A percentile compares a stretch with the other conserved stretches of the same genome.
These are phyloP conservation scores for Thamnophis sirtalis DNA, from an alignment of 2,113 vertebrate species.

Conservation along the genomic window DNA sequence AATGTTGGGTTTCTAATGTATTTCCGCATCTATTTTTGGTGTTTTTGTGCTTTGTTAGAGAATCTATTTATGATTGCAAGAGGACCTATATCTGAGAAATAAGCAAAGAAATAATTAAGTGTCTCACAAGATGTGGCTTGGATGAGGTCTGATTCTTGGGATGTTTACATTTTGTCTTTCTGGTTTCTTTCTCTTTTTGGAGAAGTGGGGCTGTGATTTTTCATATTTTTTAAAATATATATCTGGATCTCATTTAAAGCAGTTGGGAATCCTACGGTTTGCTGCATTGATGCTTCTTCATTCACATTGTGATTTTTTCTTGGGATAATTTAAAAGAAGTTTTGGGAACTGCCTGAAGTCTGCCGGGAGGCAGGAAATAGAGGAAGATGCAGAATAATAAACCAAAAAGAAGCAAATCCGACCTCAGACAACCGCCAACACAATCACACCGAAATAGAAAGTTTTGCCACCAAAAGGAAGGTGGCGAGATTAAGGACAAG, in stretches of 20 bases:
- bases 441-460: neutral
- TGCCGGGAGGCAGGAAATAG: neutral
- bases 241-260: too few species aligned
- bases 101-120: neutral
- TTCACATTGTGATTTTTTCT: neutral
- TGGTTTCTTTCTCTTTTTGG: too few species aligned
- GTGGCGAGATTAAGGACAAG: neutral
- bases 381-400: neutral
- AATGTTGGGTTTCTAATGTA: neutral
- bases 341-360: neutral
- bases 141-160: neutral
- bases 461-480: neutral
- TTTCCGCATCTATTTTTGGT: neutral
- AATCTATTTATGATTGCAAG: neutral
- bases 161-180: neutral
- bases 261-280: neutral
- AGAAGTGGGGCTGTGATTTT: neutral
- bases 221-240: neutral
- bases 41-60: neutral
- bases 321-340: neutral
- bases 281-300: neutral
- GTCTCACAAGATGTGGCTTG: neutral
- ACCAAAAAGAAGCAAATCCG: neutral
- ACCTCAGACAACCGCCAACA: neutral
- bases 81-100: neutral